Base-by-base conservation (phyloP, 2,113 vertebrate species). In the Odontophorus gujanensis region DNA sequence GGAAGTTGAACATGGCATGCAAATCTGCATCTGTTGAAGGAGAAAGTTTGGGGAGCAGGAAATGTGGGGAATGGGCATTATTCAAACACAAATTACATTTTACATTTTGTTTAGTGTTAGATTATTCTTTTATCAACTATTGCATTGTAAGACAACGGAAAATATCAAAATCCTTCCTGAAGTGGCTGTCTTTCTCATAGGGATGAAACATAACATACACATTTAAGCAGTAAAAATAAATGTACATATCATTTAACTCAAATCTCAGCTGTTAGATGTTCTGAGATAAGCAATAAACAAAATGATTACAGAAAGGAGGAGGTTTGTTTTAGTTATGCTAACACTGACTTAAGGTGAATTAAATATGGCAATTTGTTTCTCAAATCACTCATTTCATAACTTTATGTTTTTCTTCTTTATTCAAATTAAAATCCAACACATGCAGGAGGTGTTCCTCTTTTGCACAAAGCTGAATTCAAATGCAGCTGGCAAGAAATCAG, bases 391-490 rank as follows among this genome's bases (percentile, higher is more conserved):
- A 13, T 58, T 9, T 61, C 43, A 62, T 57, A 66, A 51, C 5
- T 34, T 86, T 47, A 43, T 81, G 11, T 5, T 12, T 69, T 79
- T 65, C 25, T 78, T 81, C n/a, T 12, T 53, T 77, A 22, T 13
- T 13, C 50, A 65, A 53, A 34, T 66, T 89, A 72, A 90, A 87
- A 71, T 74, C 55, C 57, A 84, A 61, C 42, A 84, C 88, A 90
- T 74, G 59, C 75, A 91, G 77, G 92, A 95, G 50, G 94, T 76
- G 93, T 61, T 94, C 76, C 76, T 77, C 32, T 96, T 77, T 79
- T 88, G 58, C 40, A 87, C 24, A 67, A 92, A 96, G 87, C 5
- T 15, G 74, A 94, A 78, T 87, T 84, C 32, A 80, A 86, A 85
- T 73, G 48, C 63, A 74, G 65, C 53, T 93, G 51, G 51, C 0